Evolutionary conservation across 2,888 invertebrate genomes (phyloP).

Genomic region (Acronicta aceris): DNA sequence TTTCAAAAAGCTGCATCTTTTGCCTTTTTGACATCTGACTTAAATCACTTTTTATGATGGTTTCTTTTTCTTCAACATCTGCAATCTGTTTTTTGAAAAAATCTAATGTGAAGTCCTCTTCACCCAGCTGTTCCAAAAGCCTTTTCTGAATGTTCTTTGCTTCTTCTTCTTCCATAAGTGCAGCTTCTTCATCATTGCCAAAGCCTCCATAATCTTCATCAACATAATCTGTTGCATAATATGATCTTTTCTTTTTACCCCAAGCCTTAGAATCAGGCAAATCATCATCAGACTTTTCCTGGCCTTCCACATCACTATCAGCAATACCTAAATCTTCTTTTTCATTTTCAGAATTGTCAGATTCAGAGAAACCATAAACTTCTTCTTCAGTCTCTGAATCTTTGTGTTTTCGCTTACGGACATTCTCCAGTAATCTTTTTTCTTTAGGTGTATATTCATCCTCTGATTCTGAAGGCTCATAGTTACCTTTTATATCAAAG

Average conservation of each 20-base stretch:
- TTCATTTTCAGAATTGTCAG: constrained; percentile 82
- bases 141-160: constrained; percentile 94
- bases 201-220: constrained; percentile 95
- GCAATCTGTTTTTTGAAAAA: constrained; percentile 81
- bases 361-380: constrained; percentile 90
- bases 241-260: constrained; percentile 94
- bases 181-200: constrained; percentile 92
- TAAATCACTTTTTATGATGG: constrained; percentile 93
- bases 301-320: constrained; percentile 94
- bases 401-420: constrained; percentile 86
- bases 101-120: constrained; percentile 93
- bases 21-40: constrained; percentile 93
- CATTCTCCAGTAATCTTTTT: constrained; percentile 90
- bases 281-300: constrained; percentile 91
- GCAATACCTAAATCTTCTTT: constrained; percentile 87
- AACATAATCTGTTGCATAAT: constrained; percentile 96
- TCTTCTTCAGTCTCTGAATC: constrained; percentile 90
- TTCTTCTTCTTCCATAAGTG: constrained; percentile 94
- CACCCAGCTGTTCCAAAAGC: constrained; percentile 93
- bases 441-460: constrained; percentile 92
- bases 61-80: constrained; percentile 83
- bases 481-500: constrained; percentile 86
- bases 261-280: constrained; percentile 95
- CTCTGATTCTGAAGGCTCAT: constrained; percentile 92
- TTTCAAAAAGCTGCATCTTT: constrained; percentile 93